Base-by-base conservation (phyloP, 2,797 vertebrate species). In the Chiroxiphia lanceolata region DNA sequence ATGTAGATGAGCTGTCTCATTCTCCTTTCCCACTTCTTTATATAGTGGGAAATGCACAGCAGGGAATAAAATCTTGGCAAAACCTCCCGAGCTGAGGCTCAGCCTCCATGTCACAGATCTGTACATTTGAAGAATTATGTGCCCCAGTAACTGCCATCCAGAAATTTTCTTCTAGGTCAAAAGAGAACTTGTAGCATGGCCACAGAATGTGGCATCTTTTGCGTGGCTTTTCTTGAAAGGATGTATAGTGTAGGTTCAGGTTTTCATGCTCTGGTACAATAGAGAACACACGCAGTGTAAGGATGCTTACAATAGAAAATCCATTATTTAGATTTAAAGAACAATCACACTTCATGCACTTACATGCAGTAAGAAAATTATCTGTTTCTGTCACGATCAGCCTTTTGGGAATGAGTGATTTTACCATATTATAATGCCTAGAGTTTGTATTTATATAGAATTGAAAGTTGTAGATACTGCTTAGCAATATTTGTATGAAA, bases 401-500 rank as follows among this genome's bases (percentile, higher is more conserved):
- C 23, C 47, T 63, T 93, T 93, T 77, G 57, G 45, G 71, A 57
- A 47, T 38, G 63, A 85, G 34, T 53, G 26, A 71, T 81, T 96
- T 96, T 94, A 69, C 78, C 47, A 26, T 74, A 40, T 86, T 76
- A 16, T 8, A 56, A 76, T 76, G 27, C 7, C 17, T 77, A 34
- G 40, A 76, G 78, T 86, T 93, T 90, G 48, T 92, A 42, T 89
- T 91, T 90, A 22, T 82, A 31, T 56, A 31, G 80, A 36, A 31
- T 48, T 64, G 68, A 72, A 91, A 87, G 36, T 69, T 10, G 2
- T 33, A 72, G 71, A 68, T 92, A 53, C 29, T 64, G 34, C 68
- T 91, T 87, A 91, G 74, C 72, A 50, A 40, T 70, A 19, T 87
- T 87, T 84, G 56, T 86, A n/a, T 91, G 74, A 94, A 94, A 78